Conservation (phyloP, 2,888 invertebrate genomes). For the Luperina testacea region DNA sequence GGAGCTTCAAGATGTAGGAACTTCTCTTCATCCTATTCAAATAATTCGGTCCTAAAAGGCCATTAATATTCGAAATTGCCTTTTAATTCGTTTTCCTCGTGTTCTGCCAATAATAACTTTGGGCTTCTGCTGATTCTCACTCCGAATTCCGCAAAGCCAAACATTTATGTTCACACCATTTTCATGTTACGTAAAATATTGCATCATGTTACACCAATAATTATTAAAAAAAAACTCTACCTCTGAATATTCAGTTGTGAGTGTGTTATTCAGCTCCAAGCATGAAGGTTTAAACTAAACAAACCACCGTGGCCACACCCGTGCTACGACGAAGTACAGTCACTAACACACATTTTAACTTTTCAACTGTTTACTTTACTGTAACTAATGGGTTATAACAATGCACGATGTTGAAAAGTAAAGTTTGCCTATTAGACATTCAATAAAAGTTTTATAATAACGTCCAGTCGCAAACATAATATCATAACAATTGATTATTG, state of each 20-base stretch:
- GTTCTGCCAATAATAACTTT: background rate
- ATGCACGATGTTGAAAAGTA: background rate
- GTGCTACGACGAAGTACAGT: background rate
- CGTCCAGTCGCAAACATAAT: background rate
- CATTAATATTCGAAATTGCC: background rate
- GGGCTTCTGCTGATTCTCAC: background rate
- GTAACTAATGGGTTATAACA: background rate
- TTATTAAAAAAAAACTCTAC: background rate
- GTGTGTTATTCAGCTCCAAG: slow-evolving; percentile 36
- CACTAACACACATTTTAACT: background rate
- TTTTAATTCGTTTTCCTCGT: background rate
- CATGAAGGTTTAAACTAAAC: slow-evolving; percentile 25
- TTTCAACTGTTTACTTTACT: background rate
- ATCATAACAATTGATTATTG: background rate
- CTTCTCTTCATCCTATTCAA: background rate
- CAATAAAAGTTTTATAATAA: background rate
- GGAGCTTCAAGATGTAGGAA: background rate
- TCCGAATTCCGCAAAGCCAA: background rate
- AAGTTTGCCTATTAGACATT: background rate
- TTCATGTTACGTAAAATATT: slow-evolving; percentile 11
- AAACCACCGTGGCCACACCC: slow-evolving; percentile 33
- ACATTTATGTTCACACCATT: background rate
- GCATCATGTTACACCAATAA: background rate
- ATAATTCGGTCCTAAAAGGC: background rate
- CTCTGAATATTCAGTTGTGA: too few species aligned